Evolutionary conservation across 2,113 vertebrate genomes (phyloP).

Genomic region (Micronycteris hirsuta): DNA sequence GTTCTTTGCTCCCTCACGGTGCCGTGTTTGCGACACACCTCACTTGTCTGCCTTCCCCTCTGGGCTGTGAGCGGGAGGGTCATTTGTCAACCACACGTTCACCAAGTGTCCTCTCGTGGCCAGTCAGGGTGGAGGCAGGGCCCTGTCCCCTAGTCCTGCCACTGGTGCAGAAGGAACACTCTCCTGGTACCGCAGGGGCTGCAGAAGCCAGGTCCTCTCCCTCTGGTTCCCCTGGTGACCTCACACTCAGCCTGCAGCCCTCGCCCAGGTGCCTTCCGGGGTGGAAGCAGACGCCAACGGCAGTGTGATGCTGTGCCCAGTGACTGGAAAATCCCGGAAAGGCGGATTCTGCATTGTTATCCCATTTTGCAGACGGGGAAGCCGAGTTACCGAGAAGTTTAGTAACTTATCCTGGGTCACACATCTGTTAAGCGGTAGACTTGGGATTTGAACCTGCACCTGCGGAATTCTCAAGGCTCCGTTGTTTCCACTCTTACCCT

Average conservation of each 20-base stretch:
- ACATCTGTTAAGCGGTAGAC: not conserved
- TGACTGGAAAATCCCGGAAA: not conserved
- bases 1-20: rapidly evolving
- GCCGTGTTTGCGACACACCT: not conserved
- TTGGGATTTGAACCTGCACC: not conserved
- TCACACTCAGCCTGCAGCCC: not conserved
- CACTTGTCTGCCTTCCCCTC: not conserved
- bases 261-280: not conserved
- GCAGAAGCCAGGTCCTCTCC: not conserved
- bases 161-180: not conserved
- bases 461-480: not conserved
- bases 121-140: not conserved
- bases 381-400: not conserved
- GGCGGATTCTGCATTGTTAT: not conserved
- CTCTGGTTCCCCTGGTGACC: not conserved
- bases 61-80: not conserved
- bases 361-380: not conserved
- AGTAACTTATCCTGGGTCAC: not conserved
- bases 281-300: not conserved
- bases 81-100: not conserved
- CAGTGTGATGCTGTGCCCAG: not conserved
- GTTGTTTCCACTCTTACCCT: not conserved
- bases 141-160: too few species aligned
- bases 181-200: not conserved
- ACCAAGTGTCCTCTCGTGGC: not conserved